These are phyloP conservation scores for Planiliza haematocheilus DNA, from an alignment of 2,113 vertebrate genomes.

Conservation along the genomic window DNA sequence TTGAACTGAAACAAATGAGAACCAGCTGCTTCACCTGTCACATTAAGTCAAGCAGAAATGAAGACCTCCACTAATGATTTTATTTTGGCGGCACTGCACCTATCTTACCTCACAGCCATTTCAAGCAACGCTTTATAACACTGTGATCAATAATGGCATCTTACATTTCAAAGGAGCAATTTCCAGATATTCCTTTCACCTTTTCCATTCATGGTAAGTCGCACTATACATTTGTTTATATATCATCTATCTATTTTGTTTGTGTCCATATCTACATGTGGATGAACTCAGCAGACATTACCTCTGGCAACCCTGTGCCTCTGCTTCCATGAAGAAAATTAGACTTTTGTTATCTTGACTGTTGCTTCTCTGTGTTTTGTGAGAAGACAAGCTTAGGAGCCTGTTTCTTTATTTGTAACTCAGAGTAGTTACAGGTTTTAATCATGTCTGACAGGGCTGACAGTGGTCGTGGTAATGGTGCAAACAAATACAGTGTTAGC, in stretches of 20 bases:
- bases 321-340: conserved; percentile 54
- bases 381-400: conserved; percentile 44
- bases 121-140: neutral
- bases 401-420: no score
- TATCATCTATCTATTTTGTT: neutral
- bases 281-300: conserved; percentile 42
- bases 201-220: conserved; percentile 65
- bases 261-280: conserved; percentile 17
- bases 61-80: neutral
- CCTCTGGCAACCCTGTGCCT: conserved; percentile 41
- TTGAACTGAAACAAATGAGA: conserved; percentile 35
- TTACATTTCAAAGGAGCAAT: conserved; percentile 43
- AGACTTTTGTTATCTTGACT: conserved; percentile 32
- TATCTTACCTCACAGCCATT: neutral
- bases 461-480: no score
- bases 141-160: conserved; percentile 27
- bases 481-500: no score
- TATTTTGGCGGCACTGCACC: conserved; percentile 20
- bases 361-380: conserved; percentile 62
- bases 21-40: conserved; percentile 38
- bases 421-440: no score
- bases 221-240: neutral
- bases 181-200: conserved; percentile 31
- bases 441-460: conserved; percentile 23
- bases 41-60: conserved; percentile 28